Base-by-base conservation (phyloP, 1,140 invertebrate species). In the Drosophila sturtevanti region DNA sequence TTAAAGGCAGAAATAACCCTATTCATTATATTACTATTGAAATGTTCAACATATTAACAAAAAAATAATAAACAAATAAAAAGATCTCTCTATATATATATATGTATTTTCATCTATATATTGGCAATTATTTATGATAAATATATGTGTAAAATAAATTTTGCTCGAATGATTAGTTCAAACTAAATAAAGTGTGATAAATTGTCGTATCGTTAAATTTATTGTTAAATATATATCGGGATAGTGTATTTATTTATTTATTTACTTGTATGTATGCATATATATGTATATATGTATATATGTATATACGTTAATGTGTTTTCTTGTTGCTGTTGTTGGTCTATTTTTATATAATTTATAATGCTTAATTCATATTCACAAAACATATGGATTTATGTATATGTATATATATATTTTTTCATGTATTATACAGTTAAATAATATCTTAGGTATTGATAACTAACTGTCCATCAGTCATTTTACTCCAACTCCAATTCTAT, bases 311-410 rank as follows among this genome's bases (percentile, higher is more conserved):
- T 24, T 38, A 34, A 7, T 22, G 18, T 27, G 11, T n/a, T 11
- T 24, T 56, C 18, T 44, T 4, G 4, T n/a, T 21, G 10, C 34
- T 12, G 16, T 24, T 44, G 21, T 56, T 37, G 44, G 35, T 38
- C 14, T 18, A 68, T 52, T 61, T 61, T 48, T 60, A 44, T 69
- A 64, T 80, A 68, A 82, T 84, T 85, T 80, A 85, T 85, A 73
- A 85, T 84, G 54, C 64, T 58, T 76, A 69, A 76, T 79, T 60
- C 63, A 64, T 63, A 84, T 68, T 68, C 60, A 82, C 41, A 18
- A 10, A 31, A 31, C 27, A 44, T 7, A 44, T 18, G 18, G 14
- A 18, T 44, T 6, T 16, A 2, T 7, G 18, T 44, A 41, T 16
- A 0, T 44, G 5, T 31, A 31, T 4, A 18, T 18, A 18, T 44